phyloP scores from a whole-genome alignment of 2,113 vertebrate genomes.

The Loxodonta africana region DNA sequence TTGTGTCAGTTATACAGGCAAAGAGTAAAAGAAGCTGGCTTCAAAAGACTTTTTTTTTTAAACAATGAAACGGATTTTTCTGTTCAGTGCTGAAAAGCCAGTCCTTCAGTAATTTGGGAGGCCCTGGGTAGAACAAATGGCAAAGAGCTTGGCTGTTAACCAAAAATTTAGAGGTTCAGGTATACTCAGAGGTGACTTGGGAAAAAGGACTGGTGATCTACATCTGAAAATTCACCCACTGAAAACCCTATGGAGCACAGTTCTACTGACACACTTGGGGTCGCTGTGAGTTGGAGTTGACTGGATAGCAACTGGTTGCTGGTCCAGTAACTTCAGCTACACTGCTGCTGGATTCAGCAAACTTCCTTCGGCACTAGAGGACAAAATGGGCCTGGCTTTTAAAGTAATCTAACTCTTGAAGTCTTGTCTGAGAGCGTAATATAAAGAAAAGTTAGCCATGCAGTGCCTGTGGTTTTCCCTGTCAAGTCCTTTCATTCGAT shows the following conservation, averaged over 20 bases:
- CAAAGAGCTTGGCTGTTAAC: neutral
- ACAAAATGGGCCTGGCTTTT: neutral
- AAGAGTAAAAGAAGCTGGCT: constrained; percentile 58
- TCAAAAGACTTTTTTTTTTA: neutral
- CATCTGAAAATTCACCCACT: neutral
- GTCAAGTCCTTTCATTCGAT: neutral
- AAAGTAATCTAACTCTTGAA: neutral
- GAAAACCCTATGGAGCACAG: neutral
- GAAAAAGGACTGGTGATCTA: neutral
- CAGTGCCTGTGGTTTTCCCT: neutral
- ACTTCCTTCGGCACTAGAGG: neutral
- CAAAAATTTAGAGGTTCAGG: neutral
- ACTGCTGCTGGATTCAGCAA: neutral
- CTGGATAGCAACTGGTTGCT: neutral
- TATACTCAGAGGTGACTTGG: neutral
- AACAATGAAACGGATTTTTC: constrained; percentile 15
- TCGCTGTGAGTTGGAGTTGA: neutral
- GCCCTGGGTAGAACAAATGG: neutral
- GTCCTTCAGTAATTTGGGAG: neutral
- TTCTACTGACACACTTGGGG: neutral
- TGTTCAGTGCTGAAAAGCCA: neutral
- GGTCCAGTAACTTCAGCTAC: too few relatives aligned
- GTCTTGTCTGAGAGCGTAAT: neutral
- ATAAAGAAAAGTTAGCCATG: neutral
- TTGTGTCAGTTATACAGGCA: neutral